Evolutionary conservation across 2,797 vertebrate genomes (phyloP).

Genomic region (Sylvia borin): DNA sequence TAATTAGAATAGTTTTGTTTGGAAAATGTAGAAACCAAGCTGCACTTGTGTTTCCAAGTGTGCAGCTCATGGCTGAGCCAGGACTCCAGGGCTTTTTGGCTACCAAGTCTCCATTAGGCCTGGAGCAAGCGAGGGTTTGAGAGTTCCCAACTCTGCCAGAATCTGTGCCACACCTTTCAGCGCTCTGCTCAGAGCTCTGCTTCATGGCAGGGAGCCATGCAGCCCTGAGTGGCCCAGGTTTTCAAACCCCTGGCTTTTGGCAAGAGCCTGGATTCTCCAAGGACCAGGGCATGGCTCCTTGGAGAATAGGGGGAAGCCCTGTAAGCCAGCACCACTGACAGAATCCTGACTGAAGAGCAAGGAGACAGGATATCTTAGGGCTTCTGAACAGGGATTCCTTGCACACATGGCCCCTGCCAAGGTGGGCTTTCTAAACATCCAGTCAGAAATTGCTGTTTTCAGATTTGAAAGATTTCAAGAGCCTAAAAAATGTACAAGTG

Average conservation of each 20-base stretch:
- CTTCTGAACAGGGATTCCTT: background rate
- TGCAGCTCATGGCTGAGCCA: background rate
- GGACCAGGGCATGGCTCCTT: constrained; percentile 15
- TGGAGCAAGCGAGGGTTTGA: background rate
- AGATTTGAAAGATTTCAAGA: background rate
- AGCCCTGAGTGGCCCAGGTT: constrained; percentile 10
- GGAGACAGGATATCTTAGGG: background rate
- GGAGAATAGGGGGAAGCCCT: background rate
- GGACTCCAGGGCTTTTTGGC: constrained; percentile 12
- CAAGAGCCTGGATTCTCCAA: background rate
- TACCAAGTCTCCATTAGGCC: background rate
- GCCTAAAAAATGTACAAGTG: background rate
- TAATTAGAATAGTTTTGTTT: constrained; percentile 6
- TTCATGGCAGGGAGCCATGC: background rate
- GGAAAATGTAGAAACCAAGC: background rate
- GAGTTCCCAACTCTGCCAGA: constrained; percentile 17
- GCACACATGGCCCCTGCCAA: background rate
- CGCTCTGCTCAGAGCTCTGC: background rate
- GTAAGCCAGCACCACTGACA: background rate
- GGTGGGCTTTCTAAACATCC: background rate
- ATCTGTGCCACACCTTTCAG: constrained; percentile 41
- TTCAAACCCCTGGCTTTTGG: constrained; percentile 8
- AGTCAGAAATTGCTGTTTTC: background rate
- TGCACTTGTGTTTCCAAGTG: constrained; percentile 2
- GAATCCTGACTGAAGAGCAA: background rate